Conservation (phyloP, 2,797 vertebrate genomes). For the Cephalopachus bancanus region DNA sequence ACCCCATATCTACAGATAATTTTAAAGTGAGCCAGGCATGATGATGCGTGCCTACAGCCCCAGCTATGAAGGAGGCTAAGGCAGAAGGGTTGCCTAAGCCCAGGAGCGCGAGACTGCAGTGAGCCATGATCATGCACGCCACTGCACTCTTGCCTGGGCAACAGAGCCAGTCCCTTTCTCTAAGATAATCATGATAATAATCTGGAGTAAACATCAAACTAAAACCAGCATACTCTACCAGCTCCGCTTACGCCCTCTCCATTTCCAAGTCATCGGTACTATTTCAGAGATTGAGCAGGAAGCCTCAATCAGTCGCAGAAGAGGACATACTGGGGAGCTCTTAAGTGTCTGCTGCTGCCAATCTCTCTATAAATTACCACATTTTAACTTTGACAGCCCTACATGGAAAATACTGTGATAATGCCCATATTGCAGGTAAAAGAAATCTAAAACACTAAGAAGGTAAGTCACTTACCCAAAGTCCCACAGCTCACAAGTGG, state of each 20-base stretch:
- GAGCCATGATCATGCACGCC: too few species aligned
- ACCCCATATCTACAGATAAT: too few species aligned
- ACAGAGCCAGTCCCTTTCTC: too few species aligned
- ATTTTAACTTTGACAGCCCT: background rate
- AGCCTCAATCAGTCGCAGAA: background rate
- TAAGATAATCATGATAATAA: background rate
- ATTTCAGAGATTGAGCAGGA: background rate
- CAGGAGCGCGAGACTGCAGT: too few species aligned
- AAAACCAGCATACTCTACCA: background rate
- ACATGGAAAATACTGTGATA: background rate
- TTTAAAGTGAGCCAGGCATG: too few species aligned
- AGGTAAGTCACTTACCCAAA: background rate
- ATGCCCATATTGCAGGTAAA: background rate
- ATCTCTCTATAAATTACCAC: background rate
- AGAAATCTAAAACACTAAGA: background rate
- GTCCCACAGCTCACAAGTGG: too few species aligned
- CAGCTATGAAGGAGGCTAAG: too few species aligned
- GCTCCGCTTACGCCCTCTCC: background rate
- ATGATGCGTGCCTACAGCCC: too few species aligned
- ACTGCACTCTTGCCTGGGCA: too few species aligned
- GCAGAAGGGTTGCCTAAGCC: too few species aligned
- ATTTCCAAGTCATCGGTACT: background rate
- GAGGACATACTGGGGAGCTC: background rate
- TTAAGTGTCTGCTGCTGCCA: background rate
- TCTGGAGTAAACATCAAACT: background rate